A percentile compares a stretch with the other conserved stretches of the same genome.
Conservation (phyloP, 2,888 invertebrate genomes). For the Octonoba sinensis region DNA sequence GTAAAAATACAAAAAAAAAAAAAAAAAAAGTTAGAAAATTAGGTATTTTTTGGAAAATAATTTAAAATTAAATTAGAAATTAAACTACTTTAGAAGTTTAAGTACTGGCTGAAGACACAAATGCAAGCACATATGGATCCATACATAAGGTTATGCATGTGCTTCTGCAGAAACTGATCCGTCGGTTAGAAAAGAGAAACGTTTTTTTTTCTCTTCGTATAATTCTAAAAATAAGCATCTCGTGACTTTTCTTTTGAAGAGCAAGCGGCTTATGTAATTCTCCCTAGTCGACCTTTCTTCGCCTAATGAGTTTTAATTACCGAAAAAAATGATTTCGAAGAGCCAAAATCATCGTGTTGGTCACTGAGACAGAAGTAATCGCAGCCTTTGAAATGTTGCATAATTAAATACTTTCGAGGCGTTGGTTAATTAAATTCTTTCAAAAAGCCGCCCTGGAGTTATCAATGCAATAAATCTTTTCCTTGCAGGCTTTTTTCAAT, state of each 20-base stretch:
- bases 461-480: conserved; percentile 63
- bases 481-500: neutral
- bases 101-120: too few species aligned
- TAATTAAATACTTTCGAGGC: conserved; percentile 58
- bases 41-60: too few species aligned
- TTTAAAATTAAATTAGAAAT: too few species aligned
- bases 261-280: conserved; percentile 47
- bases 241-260: too few species aligned
- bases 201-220: conserved; percentile 11
- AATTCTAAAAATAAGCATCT: too few species aligned
- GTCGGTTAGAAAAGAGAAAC: neutral
- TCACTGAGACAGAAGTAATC: conserved; percentile 56
- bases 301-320: conserved; percentile 62
- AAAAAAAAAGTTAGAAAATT: too few species aligned
- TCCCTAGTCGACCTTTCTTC: conserved; percentile 8
- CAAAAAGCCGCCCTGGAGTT: conserved; percentile 53
- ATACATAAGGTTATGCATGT: too few species aligned
- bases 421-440: conserved; percentile 61
- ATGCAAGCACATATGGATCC: too few species aligned
- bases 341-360: conserved; percentile 54
- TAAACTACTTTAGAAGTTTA: too few species aligned
- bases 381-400: conserved; percentile 45
- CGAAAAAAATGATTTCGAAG: conserved; percentile 22
- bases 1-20: too few species aligned
- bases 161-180: neutral